These are phyloP conservation scores for Dromococcyx pavoninus DNA, from an alignment of 2,797 vertebrate genomes.

Conservation along the genomic window DNA sequence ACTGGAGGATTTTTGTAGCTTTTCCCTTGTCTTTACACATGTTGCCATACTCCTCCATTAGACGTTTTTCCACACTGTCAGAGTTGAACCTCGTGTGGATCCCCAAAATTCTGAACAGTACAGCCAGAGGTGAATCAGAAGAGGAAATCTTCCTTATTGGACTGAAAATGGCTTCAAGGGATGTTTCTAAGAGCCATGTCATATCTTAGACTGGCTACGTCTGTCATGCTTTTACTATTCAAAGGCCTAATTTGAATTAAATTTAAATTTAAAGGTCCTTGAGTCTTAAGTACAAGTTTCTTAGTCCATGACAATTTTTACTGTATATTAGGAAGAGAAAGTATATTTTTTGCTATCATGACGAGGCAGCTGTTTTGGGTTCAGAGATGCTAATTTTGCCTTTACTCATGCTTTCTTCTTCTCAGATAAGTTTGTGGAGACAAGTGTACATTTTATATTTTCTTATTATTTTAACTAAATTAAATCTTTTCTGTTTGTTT, in stretches of 20 bases:
- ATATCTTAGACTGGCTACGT: neutral
- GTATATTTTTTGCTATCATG: neutral
- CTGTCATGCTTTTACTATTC: neutral
- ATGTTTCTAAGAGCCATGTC: neutral
- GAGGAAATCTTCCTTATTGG: neutral
- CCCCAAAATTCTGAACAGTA: neutral
- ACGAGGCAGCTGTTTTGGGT: neutral
- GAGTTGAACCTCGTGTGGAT: neutral
- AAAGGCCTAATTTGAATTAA: no score
- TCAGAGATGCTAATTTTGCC: neutral
- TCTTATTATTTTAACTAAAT: neutral
- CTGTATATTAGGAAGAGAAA: neutral
- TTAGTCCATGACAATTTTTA: neutral
- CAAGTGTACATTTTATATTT: neutral
- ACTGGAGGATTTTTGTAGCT: neutral
- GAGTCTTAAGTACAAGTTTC: neutral
- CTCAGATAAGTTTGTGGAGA: neutral
- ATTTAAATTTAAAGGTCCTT: neutral
- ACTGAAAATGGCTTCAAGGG: neutral
- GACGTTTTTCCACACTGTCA: neutral
- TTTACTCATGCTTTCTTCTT: neutral
- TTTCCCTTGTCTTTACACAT: neutral
- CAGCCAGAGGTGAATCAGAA: neutral
- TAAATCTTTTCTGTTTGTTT: neutral
- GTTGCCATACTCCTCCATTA: neutral